Evolutionary conservation across 1,140 invertebrate genomes (phyloP), one percentile per base, ranked within the genome.

Genomic region (Drosophila nikananu): DNA sequence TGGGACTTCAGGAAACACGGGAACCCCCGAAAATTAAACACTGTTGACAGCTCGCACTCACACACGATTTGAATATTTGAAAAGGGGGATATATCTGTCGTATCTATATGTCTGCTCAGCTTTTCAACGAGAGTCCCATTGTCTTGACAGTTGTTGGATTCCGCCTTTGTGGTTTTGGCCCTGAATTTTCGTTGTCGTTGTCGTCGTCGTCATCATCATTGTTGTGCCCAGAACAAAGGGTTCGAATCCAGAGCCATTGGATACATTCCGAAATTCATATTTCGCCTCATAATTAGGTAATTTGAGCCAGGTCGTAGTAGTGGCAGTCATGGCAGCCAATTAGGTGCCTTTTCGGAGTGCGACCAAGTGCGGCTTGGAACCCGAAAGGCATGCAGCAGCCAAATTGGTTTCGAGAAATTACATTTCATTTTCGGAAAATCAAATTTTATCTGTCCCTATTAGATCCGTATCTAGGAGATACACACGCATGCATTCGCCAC

Each of bases 21-120:
- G 59, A 81, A 44, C 15, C 67, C 67, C 70, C 67, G 68, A 74
- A 55, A 90, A 91, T 90, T 90, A 90, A 90, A 90, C 68, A 91
- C 86, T 90, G 86, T 90, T 90, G 86, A 90, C 86, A 90, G 86
- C 76, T 90, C 86, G 67, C 82, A 86, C 76, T 91, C 86, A 86
- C 75, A 82, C 78, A 77, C 79, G 81, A 83, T 83, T 80, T 80
- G 80, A 80, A 80, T 74, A 83, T 90, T 75, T 75, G 60, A 90
- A 90, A 76, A 27, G 52, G 68, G 51, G 52, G 42, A 9, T 12
- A n/a, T 30, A 64, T 42, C 5, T 10, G 27, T 39, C 19, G 57
- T 73, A 67, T 72, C 70, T 71, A 67, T 65, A 46, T 64, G 59
- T 63, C 63, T 66, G 71, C 54, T 66, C 80, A 58, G 37, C 75